Evolutionary conservation across 2,113 vertebrate genomes (phyloP).

Genomic region (Heterotis niloticus): DNA sequence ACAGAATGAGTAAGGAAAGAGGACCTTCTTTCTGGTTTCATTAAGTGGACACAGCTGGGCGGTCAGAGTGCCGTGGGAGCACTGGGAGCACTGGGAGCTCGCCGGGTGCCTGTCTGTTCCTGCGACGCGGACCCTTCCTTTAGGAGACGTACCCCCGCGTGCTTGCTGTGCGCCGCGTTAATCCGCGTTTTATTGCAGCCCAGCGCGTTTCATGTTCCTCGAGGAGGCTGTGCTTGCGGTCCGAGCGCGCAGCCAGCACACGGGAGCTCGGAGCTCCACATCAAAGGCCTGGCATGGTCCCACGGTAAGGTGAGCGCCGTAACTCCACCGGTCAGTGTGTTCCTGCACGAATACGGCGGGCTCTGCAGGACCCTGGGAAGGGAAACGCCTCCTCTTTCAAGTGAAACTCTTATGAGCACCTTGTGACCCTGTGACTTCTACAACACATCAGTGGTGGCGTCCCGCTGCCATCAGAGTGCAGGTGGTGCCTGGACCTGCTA

Average conservation of each 20-base stretch:
- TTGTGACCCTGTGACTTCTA: not conserved
- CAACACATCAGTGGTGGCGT: too few relatives aligned
- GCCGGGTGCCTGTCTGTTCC: not conserved
- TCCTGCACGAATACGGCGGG: not conserved
- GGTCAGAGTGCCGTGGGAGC: not conserved
- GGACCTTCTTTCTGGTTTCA: not conserved
- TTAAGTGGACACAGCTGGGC: constrained; percentile 28
- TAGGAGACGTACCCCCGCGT: not conserved
- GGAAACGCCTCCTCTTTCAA: not conserved
- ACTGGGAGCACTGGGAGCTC: not conserved
- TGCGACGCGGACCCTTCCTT: not conserved
- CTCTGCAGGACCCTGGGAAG: not conserved
- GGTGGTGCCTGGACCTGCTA: too few relatives aligned
- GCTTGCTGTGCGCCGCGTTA: not conserved
- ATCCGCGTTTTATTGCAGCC: not conserved
- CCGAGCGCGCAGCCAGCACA: not conserved
- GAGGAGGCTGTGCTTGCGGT: not conserved
- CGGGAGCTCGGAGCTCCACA: not conserved
- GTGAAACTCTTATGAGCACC: not conserved
- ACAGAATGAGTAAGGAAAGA: constrained; percentile 19
- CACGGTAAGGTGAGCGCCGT: not conserved
- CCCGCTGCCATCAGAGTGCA: not conserved
- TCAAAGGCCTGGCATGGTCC: not conserved
- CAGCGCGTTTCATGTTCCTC: not conserved
- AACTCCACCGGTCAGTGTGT: constrained; percentile 11